These are phyloP conservation scores for Cephus spinipes DNA, from an alignment of 2,888 invertebrate species.

Conservation along the genomic window DNA sequence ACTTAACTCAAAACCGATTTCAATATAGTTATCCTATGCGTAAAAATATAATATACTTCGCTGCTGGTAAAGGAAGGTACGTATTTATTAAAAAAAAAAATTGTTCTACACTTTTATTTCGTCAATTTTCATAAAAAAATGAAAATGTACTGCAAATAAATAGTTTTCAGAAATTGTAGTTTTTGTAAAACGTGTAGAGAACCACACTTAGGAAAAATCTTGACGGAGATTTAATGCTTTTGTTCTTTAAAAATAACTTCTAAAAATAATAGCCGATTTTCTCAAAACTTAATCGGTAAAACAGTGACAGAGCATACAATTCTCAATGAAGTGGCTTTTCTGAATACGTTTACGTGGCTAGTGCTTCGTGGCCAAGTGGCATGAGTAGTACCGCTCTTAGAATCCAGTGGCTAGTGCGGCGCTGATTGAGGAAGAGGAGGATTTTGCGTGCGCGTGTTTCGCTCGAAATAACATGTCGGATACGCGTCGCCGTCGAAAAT, in stretches of 20 bases:
- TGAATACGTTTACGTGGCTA: not conserved
- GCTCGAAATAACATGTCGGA: slow-evolving; percentile 54
- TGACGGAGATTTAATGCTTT: no score
- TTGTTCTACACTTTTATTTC: no score
- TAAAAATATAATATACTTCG: no score
- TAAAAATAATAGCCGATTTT: not conserved
- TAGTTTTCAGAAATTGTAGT: no score
- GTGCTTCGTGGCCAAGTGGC: not conserved
- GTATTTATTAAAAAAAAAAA: no score
- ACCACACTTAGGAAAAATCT: no score
- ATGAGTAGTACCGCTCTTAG: not conserved
- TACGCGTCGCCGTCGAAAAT: slow-evolving; percentile 59
- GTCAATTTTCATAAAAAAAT: no score
- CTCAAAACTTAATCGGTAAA: not conserved
- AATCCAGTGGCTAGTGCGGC: not conserved
- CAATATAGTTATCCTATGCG: not conserved
- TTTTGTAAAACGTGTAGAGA: no score
- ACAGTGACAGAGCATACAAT: not conserved
- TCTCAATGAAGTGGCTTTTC: not conserved
- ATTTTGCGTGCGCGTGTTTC: slow-evolving; percentile 15
- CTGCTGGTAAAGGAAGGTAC: no score
- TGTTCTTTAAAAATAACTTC: no score
- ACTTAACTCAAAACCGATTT: not conserved
- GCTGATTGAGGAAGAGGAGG: not conserved
- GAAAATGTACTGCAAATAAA: no score